Base-by-base conservation (phyloP, 2,888 invertebrate genomes). In the Lamellibrachia columna region DNA sequence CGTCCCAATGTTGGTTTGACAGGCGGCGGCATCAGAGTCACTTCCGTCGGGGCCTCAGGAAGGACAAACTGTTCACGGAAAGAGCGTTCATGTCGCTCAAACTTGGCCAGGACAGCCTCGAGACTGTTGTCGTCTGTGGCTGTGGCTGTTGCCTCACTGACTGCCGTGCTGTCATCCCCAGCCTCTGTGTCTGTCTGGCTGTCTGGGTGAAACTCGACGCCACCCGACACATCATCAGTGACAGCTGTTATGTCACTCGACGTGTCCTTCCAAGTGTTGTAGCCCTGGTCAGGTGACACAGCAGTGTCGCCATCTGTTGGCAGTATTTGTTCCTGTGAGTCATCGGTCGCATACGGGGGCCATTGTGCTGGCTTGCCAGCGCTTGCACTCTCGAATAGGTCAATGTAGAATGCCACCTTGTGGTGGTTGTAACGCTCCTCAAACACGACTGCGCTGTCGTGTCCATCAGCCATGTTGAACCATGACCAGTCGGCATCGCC, bases 321-420 rank as follows among this genome's bases (percentile, higher is more conserved):
- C 4, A 75, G 75, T 75, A 22, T 22, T 75, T 75, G 75, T 75
- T 75, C 75, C 75, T 75, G 22, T 15, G 75, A 3, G 22, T 75
- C 75, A n/a, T 75, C 75, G 75, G 75, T 6, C 6, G 75, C 75
- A n/a, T n/a, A 75, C 22, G 75, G 40, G 40, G 40, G 75, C 75
- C 75, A 75, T 22, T 15, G 75, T 22, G 75, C 22, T 6, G 15
- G 2, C 22, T 22, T 75, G 75, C 75, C 75, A 22, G n/a, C 75
- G 22, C 75, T 75, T 6, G 91, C 91, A 40, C 53, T 91, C 91
- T 91, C 91, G 91, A 91, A 91, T 11, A 91, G 53, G 53, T 91
- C 53, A 2, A 91, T 91, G 91, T 91, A 91, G 40, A 91, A 91
- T 6, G 91, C 52, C 52, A 91, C 91, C 91, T 91, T 91, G 75